A percentile compares a stretch with the other conserved stretches of the same genome.
Conservation (phyloP, 2,113 vertebrate genomes). For the Henicopernis longicauda region DNA sequence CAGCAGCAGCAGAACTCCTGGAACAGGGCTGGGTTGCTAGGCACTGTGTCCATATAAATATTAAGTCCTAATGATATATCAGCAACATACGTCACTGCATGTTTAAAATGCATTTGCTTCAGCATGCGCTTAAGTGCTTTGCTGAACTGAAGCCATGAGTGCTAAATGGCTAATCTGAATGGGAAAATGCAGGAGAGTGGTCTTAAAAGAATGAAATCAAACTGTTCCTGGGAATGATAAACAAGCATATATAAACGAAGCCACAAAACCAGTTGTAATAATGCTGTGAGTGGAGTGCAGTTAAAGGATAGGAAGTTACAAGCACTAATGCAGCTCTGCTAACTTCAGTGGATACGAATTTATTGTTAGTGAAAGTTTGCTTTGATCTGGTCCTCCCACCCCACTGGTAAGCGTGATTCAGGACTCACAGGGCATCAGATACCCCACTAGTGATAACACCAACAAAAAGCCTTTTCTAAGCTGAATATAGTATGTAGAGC, state of each 20-base stretch:
- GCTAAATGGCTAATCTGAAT: conserved; percentile 10
- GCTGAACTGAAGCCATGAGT: conserved; percentile 24
- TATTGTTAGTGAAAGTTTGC: neutral
- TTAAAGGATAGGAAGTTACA: neutral
- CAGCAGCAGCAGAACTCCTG: neutral
- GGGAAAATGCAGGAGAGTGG: neutral
- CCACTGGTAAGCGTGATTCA: neutral
- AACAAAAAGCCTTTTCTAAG: neutral
- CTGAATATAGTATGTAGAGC: neutral
- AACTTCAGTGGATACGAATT: neutral
- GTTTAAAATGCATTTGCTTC: conserved; percentile 14
- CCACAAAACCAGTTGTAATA: neutral
- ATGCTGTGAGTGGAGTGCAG: neutral
- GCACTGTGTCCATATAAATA: neutral
- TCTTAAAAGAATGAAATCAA: conserved; percentile 13
- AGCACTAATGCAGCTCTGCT: neutral
- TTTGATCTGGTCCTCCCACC: neutral
- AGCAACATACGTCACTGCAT: neutral
- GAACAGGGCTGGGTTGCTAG: conserved; percentile 8
- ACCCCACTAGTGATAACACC: neutral
- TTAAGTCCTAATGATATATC: neutral
- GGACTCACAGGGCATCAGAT: neutral
- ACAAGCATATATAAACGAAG: neutral
- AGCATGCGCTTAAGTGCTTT: neutral
- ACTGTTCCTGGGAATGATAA: conserved; percentile 7